Evolutionary conservation across 1,140 invertebrate genomes (phyloP), one percentile per base, ranked within the genome.

Genomic region (Musca vetustissima): DNA sequence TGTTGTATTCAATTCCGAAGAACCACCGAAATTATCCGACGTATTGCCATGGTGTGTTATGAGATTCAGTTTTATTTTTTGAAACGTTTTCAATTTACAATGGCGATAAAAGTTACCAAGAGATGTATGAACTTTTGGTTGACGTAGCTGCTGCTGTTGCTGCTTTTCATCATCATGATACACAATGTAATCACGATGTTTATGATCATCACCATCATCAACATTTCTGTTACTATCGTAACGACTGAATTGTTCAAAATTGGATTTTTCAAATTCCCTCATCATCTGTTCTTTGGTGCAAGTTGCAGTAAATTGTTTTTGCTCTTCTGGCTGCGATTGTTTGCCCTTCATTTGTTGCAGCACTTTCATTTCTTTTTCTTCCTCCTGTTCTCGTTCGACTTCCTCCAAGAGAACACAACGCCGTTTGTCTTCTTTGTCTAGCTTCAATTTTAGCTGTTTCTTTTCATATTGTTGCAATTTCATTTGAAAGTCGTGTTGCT

Each of bases 251-350:
- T 64, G 28, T 67, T 70, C 64, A 68, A 64, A 55, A 66, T 43
- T 71, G 28, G 66, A 65, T 68, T 71, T 71, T 49, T 70, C 47
- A 49, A 71, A 68, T 71, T 67, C 70, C 67, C 68, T 48, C 75
- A 74, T 73, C 77, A 78, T 79, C 77, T 80, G 78, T 80, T 79
- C 75, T 79, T 80, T 77, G 78, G 75, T 80, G 78, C 76, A 79
- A 77, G 77, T 73, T 72, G 74, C 72, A 66, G 69, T 75, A 71
- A 73, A 71, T 75, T 78, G 75, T 74, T 79, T 70, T 67, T 76
- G 76, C 70, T 76, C 76, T 67, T 75, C 71, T 64, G 70, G 24
- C 17, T 32, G 50, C 28, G 49, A 21, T 43, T 66, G 14, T 49
- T 70, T 64, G 21, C 43, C 49, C 19, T 65, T 57, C n/a, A 21